These are phyloP conservation scores for Polyommatus icarus DNA, from an alignment of 2,888 invertebrate species.

Conservation along the genomic window DNA sequence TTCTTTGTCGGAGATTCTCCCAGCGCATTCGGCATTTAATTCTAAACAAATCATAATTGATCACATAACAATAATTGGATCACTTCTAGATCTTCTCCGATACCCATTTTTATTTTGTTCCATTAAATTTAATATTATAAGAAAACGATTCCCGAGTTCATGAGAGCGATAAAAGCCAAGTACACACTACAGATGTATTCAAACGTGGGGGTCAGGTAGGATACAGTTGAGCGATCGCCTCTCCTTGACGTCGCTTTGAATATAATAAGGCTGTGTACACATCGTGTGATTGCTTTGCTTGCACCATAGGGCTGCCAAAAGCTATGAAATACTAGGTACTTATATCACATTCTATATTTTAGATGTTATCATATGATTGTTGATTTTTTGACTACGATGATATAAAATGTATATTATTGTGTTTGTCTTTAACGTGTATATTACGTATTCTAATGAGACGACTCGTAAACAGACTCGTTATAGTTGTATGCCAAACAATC, in stretches of 20 bases:
- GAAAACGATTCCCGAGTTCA: conserved; percentile 20
- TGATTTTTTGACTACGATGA: neutral
- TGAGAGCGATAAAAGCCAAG: conserved; percentile 21
- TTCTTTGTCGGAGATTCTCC: neutral
- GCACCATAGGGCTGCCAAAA: neutral
- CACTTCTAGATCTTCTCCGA: neutral
- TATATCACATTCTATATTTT: too few relatives aligned
- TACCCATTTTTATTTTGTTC: neutral
- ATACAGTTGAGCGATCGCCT: conserved; percentile 29
- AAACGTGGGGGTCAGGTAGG: conserved; percentile 25
- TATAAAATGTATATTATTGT: neutral
- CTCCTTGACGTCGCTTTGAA: conserved; percentile 25
- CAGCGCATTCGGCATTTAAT: neutral
- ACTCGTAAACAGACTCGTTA: neutral
- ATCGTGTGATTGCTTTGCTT: conserved; percentile 24
- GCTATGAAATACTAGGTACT: neutral
- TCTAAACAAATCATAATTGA: neutral
- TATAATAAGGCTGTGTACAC: conserved; percentile 29
- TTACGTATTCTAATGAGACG: neutral
- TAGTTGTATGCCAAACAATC: neutral
- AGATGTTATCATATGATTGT: neutral
- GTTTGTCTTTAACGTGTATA: neutral
- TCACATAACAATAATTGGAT: neutral
- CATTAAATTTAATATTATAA: neutral
- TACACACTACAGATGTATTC: conserved; percentile 21